Percentiles rank a stretch among this genome's conserved stretches.
These are phyloP conservation scores for Microchrysa polita DNA, from an alignment of 2,888 invertebrate species.

Conservation along the genomic window DNA sequence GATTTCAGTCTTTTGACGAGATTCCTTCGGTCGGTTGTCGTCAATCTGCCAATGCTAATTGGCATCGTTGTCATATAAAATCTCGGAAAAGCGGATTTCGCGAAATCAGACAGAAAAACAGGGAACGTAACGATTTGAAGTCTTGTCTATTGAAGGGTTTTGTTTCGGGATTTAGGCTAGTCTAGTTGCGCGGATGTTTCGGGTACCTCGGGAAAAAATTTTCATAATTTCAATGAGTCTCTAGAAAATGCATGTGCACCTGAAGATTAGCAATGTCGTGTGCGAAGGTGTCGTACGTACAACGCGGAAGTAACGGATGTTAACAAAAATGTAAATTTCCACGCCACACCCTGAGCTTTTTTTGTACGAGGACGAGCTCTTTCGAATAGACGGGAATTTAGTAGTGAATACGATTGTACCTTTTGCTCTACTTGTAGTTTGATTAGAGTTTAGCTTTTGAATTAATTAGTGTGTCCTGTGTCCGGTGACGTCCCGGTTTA, in stretches of 20 bases:
- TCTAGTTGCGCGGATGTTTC: too few species aligned
- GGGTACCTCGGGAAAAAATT: too few species aligned
- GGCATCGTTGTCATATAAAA: background rate
- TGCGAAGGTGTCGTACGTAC: slow-evolving; percentile 10
- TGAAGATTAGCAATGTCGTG: slow-evolving; percentile 26
- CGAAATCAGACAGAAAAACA: background rate
- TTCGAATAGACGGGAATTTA: too few species aligned
- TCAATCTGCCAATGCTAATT: slow-evolving; percentile 23
- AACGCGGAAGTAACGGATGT: slow-evolving; percentile 19
- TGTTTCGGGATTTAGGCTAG: background rate
- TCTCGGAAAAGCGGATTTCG: slow-evolving; percentile 23
- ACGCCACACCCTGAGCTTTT: slow-evolving; percentile 44
- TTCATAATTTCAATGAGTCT: too few species aligned
- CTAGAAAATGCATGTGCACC: slow-evolving; percentile 17
- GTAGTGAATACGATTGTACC: too few species aligned
- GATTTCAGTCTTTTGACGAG: slow-evolving; percentile 41
- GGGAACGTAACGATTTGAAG: too few species aligned
- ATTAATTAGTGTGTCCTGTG: too few species aligned
- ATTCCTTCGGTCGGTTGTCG: slow-evolving; percentile 23
- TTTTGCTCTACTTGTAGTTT: too few species aligned
- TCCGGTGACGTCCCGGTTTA: too few species aligned
- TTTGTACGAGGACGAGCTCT: too few species aligned
- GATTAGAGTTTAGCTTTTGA: too few species aligned
- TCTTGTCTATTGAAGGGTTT: background rate
- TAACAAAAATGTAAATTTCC: slow-evolving; percentile 43